These are phyloP conservation scores for Hemithea aestivaria DNA, from an alignment of 2,888 invertebrate genomes.

Conservation along the genomic window DNA sequence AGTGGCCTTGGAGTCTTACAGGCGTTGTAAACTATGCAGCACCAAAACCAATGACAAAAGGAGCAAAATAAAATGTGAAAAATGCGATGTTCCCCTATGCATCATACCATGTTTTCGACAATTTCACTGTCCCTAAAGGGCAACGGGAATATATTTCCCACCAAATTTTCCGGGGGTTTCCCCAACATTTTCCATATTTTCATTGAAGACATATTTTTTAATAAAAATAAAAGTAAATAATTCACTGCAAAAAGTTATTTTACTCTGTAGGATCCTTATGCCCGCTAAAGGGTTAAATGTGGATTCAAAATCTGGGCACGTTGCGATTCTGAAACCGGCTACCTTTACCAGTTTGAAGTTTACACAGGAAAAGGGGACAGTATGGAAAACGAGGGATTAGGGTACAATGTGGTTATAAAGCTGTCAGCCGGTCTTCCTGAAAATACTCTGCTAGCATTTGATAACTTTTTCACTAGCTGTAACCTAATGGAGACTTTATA, in stretches of 20 bases:
- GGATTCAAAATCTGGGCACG: constrained; percentile 33
- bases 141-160: constrained; percentile 10
- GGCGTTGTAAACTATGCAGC: constrained; percentile 8
- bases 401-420: constrained; percentile 17
- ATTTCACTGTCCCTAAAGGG: constrained; percentile 6
- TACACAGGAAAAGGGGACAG: constrained; percentile 27
- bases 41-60: constrained; percentile 8
- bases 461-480: constrained; percentile 19
- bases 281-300: constrained; percentile 20
- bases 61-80: constrained; percentile 7
- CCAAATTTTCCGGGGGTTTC: constrained; percentile 8
- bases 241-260: constrained; percentile 3
- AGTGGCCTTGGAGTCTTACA: constrained; percentile 3
- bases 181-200: constrained; percentile 3
- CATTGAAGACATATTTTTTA: constrained; percentile 5
- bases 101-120: constrained; percentile 4
- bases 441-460: constrained; percentile 20
- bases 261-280: constrained; percentile 4
- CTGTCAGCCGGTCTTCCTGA: constrained; percentile 8
- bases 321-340: constrained; percentile 27
- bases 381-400: constrained; percentile 21
- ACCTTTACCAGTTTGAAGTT: constrained; percentile 27
- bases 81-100: constrained; percentile 8
- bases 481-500: constrained; percentile 17
- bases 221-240: constrained; percentile 1